Evolutionary conservation across 1,140 invertebrate genomes (phyloP), one percentile per base, ranked within the genome.

Genomic region (Macrotrachela quadricornifera): DNA sequence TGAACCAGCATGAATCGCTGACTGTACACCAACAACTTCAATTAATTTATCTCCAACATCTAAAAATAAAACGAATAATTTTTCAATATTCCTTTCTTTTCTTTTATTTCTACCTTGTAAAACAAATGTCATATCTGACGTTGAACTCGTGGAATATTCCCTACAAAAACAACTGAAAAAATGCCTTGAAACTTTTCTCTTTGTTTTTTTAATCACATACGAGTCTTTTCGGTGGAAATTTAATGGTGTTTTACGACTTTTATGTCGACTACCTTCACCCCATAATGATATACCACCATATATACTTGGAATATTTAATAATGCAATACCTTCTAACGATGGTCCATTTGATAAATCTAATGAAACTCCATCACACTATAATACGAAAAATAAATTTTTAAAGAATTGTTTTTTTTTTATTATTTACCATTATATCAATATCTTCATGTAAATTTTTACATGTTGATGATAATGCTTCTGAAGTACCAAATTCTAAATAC

Each of bases 401-500:
- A 14, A 10, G 49, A 3, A 1, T 46, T 16, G 10, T 42, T 42
- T 10, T 4, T 3, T 40, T 13, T 11, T n/a, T n/a, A n/a, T n/a
- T 38, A 58, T 63, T 77, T 66, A 87, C 84, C 73, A 83, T 77
- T 59, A 94, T 85, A 68, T 92, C 86, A 56, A 94, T 81, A 70
- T 90, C 78, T 71, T 94, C 87, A 66, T 94, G 88, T 14, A 95
- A 75, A 67, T 92, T 91, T 72, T 94, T 94, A 71, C 88, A 95
- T 56, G 85, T 87, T 18, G 86, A 85, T 3, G 84, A 82, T 65
- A 94, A 86, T 61, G 87, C 87, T 68, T 94, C 88, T 1, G 84
- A 86, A 3, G 88, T 94, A 12, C 86, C 87, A 71, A 90, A 91
- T 68, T 95, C 88, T 69, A 95, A 92, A 70, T 95, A 95, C 86